Conservation (phyloP, 2,888 invertebrate genomes). For the Lycocerus yunnanus region DNA sequence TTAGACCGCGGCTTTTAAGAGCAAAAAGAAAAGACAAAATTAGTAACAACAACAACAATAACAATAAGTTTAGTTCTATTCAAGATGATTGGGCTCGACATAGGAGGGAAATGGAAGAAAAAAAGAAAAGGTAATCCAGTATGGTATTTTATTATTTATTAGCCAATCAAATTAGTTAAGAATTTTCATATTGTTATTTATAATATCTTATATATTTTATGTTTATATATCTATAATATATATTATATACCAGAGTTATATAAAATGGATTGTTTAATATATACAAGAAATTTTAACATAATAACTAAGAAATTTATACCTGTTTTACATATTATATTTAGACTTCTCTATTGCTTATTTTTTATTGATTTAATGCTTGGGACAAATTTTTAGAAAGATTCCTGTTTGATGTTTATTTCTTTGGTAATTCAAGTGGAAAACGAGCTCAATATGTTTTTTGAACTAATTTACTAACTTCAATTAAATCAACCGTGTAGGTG, state of each 20-base stretch:
- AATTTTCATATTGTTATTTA: slow-evolving; percentile 40
- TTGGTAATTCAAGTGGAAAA: not conserved
- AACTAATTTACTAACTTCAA: not conserved
- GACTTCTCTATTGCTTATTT: not conserved
- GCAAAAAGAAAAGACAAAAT: slow-evolving; percentile 47
- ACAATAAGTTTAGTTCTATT: slow-evolving; percentile 41
- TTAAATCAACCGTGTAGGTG: not conserved
- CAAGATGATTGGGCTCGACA: slow-evolving; percentile 51
- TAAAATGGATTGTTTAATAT: slow-evolving; percentile 42
- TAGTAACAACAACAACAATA: slow-evolving; percentile 36
- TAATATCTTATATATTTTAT: slow-evolving; percentile 48
- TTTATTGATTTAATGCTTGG: not conserved
- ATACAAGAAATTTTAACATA: slow-evolving; percentile 4
- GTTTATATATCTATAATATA: slow-evolving; percentile 40
- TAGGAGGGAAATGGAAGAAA: slow-evolving; percentile 49
- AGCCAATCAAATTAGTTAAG: slow-evolving; percentile 28
- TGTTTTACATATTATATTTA: not conserved
- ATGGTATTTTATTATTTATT: slow-evolving; percentile 23
- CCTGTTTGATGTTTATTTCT: not conserved
- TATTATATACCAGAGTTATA: slow-evolving; percentile 31
- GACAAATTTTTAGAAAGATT: not conserved
- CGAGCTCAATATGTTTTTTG: not conserved
- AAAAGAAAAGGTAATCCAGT: slow-evolving; percentile 52
- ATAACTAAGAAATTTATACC: not conserved
- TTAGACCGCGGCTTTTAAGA: slow-evolving; percentile 50